Evolutionary conservation across 1,140 invertebrate species (phyloP), one percentile per base, ranked within the genome.

Genomic region (Hycleus phaleratus): DNA sequence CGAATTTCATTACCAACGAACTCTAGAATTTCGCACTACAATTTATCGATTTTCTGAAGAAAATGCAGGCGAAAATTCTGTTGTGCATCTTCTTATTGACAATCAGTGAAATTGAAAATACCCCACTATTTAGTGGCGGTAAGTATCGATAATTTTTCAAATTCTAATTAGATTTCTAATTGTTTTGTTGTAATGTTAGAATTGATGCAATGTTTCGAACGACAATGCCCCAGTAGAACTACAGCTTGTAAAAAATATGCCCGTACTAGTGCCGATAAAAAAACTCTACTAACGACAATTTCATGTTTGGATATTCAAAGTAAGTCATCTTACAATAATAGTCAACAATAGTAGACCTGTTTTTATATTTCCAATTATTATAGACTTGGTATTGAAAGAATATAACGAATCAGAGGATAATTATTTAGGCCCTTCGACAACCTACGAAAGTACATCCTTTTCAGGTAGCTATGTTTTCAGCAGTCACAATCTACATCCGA

Each of bases 181-280:
- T 48, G n/a, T 10, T 4, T 25, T 32, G 4, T 38, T 38, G 6
- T 18, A 5, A 49, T 38, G 3, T 26, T 12, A 53, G 51, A 53
- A 8, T 44, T 18, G 3, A 52, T 49, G 7, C 12, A 49, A 10
- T 67, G 65, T 46, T 65, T 60, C 52, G 63, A 58, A 11, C 52
- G 57, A 40, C 24, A 52, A 6, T 67, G 65, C 49, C 65, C 65
- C 32, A 38, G 40, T 8, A 12, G 42, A 3, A 67, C 65, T 2
- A 49, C 47, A 40, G 64, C 46, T 39, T 67, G 65, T 42, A 67
- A 61, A 48, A 59, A 67, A 47, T 25, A 46, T 10, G 56, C 49
- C 25, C 32, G 59, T 59, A 65, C 65, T 10, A 57, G 46, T 42
- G 6, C 46, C 8, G 61, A 65, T 32, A 63, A 53, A 45, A 52